A percentile compares a stretch with the other conserved stretches of the same genome.
These are phyloP conservation scores for Mesoligia furuncula DNA, from an alignment of 2,888 invertebrate genomes.

Conservation along the genomic window DNA sequence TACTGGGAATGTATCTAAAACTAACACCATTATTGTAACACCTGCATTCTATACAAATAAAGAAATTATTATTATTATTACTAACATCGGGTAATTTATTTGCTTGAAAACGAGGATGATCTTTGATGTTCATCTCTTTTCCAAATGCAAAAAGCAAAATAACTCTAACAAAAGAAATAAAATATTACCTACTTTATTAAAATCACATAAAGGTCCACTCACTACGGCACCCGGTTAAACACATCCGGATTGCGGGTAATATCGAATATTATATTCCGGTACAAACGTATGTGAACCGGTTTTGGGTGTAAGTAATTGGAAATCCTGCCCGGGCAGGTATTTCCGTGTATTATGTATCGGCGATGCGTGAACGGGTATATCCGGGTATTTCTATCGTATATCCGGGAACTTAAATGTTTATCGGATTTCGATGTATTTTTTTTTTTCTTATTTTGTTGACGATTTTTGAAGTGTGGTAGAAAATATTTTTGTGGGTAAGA, in stretches of 20 bases:
- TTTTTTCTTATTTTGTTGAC: slow-evolving; percentile 1
- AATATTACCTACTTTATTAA: slow-evolving; percentile 36
- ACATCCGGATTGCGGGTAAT: slow-evolving; percentile 63
- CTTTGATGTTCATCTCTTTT: slow-evolving; percentile 20
- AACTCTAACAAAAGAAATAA: slow-evolving; percentile 10
- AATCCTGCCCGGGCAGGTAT: slow-evolving; percentile 64
- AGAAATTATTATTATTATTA: too few species aligned
- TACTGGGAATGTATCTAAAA: too few species aligned
- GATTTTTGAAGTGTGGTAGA: background rate
- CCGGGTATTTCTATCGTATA: slow-evolving; percentile 55
- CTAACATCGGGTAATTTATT: background rate
- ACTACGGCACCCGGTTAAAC: slow-evolving; percentile 58
- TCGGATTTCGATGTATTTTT: slow-evolving; percentile 24
- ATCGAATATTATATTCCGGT: slow-evolving; percentile 70
- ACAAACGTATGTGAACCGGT: slow-evolving; percentile 56
- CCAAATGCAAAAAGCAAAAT: slow-evolving; percentile 11
- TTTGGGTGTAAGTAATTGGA: slow-evolving; percentile 71
- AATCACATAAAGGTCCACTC: slow-evolving; percentile 47
- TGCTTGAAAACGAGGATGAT: background rate
- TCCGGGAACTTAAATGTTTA: slow-evolving; percentile 41
- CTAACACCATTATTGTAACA: too few species aligned
- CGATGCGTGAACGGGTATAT: slow-evolving; percentile 55
- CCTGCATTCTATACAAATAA: too few species aligned
- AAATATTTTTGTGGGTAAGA: background rate
- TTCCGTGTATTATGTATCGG: slow-evolving; percentile 54